Evolutionary conservation across 2,797 vertebrate species (phyloP).

Genomic region (Diglossa cyanea): DNA sequence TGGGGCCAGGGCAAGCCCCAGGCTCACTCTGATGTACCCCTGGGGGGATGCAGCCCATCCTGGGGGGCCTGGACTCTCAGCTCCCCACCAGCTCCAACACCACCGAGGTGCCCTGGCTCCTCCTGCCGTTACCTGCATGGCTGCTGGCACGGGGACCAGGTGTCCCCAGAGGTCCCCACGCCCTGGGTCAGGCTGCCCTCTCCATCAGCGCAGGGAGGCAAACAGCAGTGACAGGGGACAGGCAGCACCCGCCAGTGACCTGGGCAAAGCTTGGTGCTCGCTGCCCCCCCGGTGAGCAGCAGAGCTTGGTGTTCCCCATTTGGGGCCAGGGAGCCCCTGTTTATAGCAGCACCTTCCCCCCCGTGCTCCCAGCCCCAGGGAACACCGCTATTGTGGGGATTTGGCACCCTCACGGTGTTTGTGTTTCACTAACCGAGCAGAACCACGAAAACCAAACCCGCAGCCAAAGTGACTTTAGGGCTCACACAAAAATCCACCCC

Average conservation of each 20-base stretch:
- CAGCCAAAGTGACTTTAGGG: conserved; percentile 27
- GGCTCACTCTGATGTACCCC: rapidly evolving
- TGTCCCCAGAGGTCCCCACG: background rate
- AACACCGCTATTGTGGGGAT: conserved; percentile 10
- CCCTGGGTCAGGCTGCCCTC: conserved; percentile 57
- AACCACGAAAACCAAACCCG: conserved; percentile 16
- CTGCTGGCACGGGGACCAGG: background rate
- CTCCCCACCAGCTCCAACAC: background rate
- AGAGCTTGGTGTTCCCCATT: conserved; percentile 67
- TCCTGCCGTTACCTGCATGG: conserved; percentile 7
- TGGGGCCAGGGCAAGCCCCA: background rate
- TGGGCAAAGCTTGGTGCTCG: background rate
- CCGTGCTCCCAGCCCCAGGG: background rate
- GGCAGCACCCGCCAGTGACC: background rate
- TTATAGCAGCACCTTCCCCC: conserved; percentile 42
- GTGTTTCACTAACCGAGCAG: conserved; percentile 70
- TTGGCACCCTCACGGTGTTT: conserved; percentile 53
- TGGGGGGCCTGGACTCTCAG: background rate
- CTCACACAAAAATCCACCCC: background rate
- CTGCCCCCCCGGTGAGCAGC: conserved; percentile 43
- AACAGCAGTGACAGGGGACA: background rate
- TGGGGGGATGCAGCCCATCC: background rate
- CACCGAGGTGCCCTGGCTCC: background rate
- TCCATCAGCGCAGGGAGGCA: background rate
- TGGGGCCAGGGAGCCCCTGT: conserved; percentile 36